Percentiles rank a stretch among this genome's conserved stretches.
Evolutionary conservation across 2,888 invertebrate genomes (phyloP).

Genomic region (Idaea aversata): DNA sequence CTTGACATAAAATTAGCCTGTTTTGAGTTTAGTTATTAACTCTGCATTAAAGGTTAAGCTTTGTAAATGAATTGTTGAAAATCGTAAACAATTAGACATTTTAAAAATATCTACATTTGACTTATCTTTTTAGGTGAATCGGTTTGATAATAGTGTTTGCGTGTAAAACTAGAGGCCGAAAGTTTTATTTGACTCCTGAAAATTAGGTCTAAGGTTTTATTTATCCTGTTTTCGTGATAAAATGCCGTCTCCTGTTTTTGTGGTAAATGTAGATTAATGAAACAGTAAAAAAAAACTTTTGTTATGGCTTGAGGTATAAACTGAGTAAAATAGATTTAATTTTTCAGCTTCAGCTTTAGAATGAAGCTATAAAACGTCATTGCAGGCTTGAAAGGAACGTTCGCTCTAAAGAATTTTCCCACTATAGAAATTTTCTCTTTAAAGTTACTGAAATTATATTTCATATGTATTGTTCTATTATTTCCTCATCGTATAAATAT

Average conservation of each 20-base stretch:
- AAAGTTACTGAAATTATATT: slow-evolving; percentile 20
- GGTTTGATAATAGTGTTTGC: no score
- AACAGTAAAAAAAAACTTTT: not conserved
- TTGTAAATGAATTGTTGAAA: not conserved
- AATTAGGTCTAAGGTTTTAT: no score
- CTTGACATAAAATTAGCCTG: slow-evolving; percentile 49
- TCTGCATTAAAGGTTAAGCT: not conserved
- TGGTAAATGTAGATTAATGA: not conserved
- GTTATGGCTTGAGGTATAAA: not conserved
- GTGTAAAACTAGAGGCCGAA: no score
- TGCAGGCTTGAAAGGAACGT: slow-evolving; percentile 38
- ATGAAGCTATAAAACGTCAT: slow-evolving; percentile 38
- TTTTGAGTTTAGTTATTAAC: slow-evolving; percentile 35
- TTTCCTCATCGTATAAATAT: slow-evolving; percentile 5
- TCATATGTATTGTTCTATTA: slow-evolving; percentile 13
- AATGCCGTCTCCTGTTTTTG: no score
- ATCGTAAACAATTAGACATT: not conserved
- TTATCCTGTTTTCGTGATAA: no score
- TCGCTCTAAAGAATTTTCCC: slow-evolving; percentile 33
- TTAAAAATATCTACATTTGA: no score
- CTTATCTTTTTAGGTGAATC: no score
- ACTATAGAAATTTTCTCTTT: slow-evolving; percentile 31
- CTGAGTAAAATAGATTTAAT: slow-evolving; percentile 33
- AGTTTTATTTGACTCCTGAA: no score
- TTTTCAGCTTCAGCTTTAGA: slow-evolving; percentile 29